phyloP scores from a whole-genome alignment of 2,888 invertebrate genomes.

The Orthosia incerta region DNA sequence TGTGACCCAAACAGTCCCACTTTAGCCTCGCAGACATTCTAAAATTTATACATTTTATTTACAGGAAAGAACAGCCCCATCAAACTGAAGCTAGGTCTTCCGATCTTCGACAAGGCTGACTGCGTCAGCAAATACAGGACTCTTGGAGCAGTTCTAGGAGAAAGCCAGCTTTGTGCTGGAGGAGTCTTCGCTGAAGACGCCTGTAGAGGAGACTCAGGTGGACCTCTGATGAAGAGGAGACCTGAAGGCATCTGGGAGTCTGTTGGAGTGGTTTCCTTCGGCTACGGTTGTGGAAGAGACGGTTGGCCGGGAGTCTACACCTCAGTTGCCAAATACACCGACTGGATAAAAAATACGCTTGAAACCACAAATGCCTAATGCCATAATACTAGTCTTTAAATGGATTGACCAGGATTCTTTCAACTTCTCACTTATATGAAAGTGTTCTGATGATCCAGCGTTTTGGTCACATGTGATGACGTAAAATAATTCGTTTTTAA shows the following conservation, averaged over 20 bases:
- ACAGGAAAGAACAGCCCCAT: conserved; percentile 90
- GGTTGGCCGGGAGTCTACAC: conserved; percentile 93
- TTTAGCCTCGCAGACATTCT: no score
- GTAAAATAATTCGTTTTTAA: conserved; percentile 25
- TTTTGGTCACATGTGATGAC: conserved; percentile 41
- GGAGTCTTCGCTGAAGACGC: conserved; percentile 93
- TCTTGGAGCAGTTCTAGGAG: conserved; percentile 86
- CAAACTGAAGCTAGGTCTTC: conserved; percentile 92
- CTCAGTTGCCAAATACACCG: conserved; percentile 90
- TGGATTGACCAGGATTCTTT: conserved; percentile 40
- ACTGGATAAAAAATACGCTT: conserved; percentile 91
- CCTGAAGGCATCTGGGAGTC: conserved; percentile 90
- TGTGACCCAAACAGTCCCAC: no score
- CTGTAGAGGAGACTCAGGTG: conserved; percentile 95
- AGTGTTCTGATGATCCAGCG: conserved; percentile 32
- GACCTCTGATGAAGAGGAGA: conserved; percentile 92
- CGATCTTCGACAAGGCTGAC: conserved; percentile 88
- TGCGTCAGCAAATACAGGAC: conserved; percentile 89
- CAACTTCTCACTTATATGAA: conserved; percentile 33
- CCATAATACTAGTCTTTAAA: conserved; percentile 54
- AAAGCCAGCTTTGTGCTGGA: conserved; percentile 93
- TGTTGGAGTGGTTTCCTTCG: conserved; percentile 93
- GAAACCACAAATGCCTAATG: conserved; percentile 75
- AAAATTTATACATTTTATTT: conserved; percentile 45
- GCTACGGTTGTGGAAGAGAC: conserved; percentile 92